Percentiles rank a stretch among this genome's conserved stretches.
These are phyloP conservation scores for Gastrophryne carolinensis DNA, from an alignment of 2,797 vertebrate species.

Conservation along the genomic window DNA sequence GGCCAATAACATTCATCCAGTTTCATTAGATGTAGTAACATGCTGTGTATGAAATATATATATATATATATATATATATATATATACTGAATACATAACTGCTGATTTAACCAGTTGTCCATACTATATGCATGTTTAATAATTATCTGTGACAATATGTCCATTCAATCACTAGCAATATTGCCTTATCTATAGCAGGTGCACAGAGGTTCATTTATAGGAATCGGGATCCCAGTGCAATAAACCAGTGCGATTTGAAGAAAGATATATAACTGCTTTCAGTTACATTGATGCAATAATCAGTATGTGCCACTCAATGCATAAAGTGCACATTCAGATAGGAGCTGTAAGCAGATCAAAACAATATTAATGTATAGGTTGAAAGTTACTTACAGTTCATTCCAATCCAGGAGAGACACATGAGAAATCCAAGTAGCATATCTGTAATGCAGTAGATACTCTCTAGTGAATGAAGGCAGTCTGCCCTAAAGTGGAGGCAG, in stretches of 20 bases:
- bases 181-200: neutral
- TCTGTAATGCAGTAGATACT: slow-evolving; percentile 14
- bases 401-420: slow-evolving; percentile 35
- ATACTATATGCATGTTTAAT: too few relatives aligned
- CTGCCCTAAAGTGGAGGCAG: slow-evolving; percentile 16
- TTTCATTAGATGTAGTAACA: too few relatives aligned
- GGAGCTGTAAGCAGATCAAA: neutral
- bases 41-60: too few relatives aligned
- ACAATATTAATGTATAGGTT: neutral
- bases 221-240: neutral
- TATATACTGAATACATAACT: slow-evolving; percentile 9
- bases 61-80: too few relatives aligned
- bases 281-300: neutral
- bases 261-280: neutral
- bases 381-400: slow-evolving; percentile 35
- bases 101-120: too few relatives aligned
- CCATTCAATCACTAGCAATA: neutral
- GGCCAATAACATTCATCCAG: too few relatives aligned
- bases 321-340: neutral
- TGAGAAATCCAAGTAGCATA: slow-evolving; percentile 27
- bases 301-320: neutral
- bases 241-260: neutral
- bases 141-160: neutral
- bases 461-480: neutral
- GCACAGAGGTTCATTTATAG: neutral